Percentiles rank a stretch among this genome's conserved stretches.
Evolutionary conservation across 64 coral and sea anemone genomes (phyloP).

Genomic region (Pocillopora damicornis): DNA sequence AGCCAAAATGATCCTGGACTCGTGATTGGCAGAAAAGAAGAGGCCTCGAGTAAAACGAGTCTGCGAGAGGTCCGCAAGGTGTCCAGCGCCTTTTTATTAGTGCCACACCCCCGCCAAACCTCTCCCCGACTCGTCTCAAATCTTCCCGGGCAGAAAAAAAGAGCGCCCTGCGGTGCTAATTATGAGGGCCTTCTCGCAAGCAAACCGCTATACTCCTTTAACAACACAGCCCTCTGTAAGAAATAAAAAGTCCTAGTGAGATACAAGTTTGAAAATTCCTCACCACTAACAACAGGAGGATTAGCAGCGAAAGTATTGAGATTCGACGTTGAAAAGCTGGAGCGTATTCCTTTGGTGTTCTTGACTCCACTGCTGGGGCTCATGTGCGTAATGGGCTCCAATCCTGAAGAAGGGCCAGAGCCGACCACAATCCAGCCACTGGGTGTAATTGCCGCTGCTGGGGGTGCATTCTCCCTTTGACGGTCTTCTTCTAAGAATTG

Average conservation of each 20-base stretch:
- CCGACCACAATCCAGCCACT: slow-evolving; percentile 96
- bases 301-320: slow-evolving; percentile 56
- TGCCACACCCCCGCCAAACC: no score
- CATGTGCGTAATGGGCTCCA: slow-evolving; percentile 23
- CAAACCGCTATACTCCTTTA: no score
- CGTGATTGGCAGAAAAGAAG: no score
- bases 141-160: no score
- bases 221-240: no score
- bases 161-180: no score
- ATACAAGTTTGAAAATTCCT: slow-evolving; percentile 2
- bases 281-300: slow-evolving; percentile 33
- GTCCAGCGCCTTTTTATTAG: no score
- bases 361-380: slow-evolving; percentile 48
- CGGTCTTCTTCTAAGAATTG: slow-evolving; percentile 92
- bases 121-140: no score
- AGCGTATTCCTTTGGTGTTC: slow-evolving; percentile 39
- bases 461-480: slow-evolving; percentile 70
- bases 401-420: slow-evolving; percentile 44
- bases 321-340: slow-evolving; percentile 81
- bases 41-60: no score
- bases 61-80: no score
- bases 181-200: no score
- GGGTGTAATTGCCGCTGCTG: slow-evolving; percentile 85
- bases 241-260: neutral
- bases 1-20: no score